phyloP scores from a whole-genome alignment of 2,113 vertebrate genomes.

The Nibea coibor region DNA sequence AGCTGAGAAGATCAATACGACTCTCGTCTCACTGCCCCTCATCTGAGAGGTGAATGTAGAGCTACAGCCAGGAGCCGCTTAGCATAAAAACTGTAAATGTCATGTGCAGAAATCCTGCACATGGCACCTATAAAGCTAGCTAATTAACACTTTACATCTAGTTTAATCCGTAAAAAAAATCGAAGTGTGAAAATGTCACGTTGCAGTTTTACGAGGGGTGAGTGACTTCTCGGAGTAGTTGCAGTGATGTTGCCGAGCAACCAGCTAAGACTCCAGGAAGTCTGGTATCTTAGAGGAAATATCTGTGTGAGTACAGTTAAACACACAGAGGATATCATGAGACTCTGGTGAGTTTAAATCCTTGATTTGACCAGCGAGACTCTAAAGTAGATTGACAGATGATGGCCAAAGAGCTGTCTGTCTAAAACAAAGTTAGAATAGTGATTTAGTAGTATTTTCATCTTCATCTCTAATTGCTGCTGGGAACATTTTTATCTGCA shows the following conservation, averaged over 20 bases:
- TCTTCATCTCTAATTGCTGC: conserved; percentile 11
- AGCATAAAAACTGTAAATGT: neutral
- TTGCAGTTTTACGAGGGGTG: neutral
- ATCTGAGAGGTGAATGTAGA: too few species aligned
- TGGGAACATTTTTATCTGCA: conserved; percentile 29
- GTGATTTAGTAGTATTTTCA: neutral
- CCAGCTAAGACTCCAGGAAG: neutral
- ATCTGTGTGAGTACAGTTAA: conserved; percentile 3
- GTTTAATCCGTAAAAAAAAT: neutral
- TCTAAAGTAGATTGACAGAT: neutral
- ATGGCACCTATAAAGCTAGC: neutral
- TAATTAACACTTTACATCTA: neutral
- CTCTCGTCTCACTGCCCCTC: too few species aligned
- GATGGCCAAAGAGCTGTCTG: conserved; percentile 12
- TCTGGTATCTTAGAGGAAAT: neutral
- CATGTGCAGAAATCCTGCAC: neutral
- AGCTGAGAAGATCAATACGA: too few species aligned
- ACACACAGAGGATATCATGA: neutral
- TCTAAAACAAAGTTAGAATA: neutral
- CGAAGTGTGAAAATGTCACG: neutral
- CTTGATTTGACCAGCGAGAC: conserved; percentile 21
- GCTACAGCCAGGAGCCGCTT: too few species aligned
- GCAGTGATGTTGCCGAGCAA: neutral
- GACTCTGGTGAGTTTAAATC: conserved; percentile 29
- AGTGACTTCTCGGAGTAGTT: neutral